A percentile compares a stretch with the other conserved stretches of the same genome.
These are phyloP conservation scores for Falcaria lacertinaria DNA, from an alignment of 2,888 invertebrate species.

Conservation along the genomic window DNA sequence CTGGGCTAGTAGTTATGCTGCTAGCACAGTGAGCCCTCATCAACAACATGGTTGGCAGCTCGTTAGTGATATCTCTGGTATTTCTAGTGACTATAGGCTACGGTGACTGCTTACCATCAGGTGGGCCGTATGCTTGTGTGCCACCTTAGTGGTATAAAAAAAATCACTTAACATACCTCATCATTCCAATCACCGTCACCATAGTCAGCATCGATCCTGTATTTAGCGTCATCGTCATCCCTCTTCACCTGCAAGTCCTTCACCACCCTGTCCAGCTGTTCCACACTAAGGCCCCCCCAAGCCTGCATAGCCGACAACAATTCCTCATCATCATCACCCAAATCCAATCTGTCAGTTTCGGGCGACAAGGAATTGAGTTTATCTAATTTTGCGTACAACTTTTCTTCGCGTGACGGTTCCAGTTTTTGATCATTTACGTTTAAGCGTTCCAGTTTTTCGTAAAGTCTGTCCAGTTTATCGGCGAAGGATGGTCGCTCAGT, in stretches of 20 bases:
- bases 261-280: slow-evolving; percentile 51
- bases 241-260: slow-evolving; percentile 54
- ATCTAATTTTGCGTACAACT: slow-evolving; percentile 55
- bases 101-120: too few species aligned
- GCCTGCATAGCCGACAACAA: slow-evolving; percentile 53
- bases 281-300: slow-evolving; percentile 51
- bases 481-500: slow-evolving; percentile 53
- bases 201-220: slow-evolving; percentile 41
- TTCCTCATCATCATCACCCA: slow-evolving; percentile 60
- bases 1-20: too few species aligned
- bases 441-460: slow-evolving; percentile 56
- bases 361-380: slow-evolving; percentile 47
- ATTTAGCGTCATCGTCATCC: slow-evolving; percentile 31
- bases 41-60: too few species aligned
- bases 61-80: too few species aligned
- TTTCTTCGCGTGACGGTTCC: slow-evolving; percentile 26
- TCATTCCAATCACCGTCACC: slow-evolving; percentile 55
- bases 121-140: too few species aligned
- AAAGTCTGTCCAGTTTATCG: slow-evolving; percentile 49
- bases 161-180: slow-evolving; percentile 46
- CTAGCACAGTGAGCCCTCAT: too few species aligned
- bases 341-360: slow-evolving; percentile 36
- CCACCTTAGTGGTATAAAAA: neutral
- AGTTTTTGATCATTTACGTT: slow-evolving; percentile 26
- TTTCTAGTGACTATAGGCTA: too few species aligned